Conservation (phyloP, 2,888 invertebrate species). For the Scaptomyza parva region DNA sequence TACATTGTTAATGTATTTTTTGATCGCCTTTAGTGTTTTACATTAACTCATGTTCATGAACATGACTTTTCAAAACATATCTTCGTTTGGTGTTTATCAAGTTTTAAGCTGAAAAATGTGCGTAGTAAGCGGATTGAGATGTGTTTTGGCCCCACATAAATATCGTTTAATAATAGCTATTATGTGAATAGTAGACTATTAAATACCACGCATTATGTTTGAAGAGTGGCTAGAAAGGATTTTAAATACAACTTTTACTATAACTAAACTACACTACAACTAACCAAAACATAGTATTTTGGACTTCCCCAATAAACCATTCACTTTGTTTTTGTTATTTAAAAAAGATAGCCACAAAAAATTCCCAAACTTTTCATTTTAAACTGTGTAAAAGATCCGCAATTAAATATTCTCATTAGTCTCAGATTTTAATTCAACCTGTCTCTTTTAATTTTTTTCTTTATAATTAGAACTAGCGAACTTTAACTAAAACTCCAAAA, state of each 20-base stretch:
- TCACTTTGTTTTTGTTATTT: too few species aligned
- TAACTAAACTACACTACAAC: too few species aligned
- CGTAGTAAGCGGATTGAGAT: constrained; percentile 38
- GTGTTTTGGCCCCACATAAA: constrained; percentile 16
- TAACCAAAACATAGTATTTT: too few species aligned
- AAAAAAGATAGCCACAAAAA: not conserved
- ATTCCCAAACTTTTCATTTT: constrained; percentile 1
- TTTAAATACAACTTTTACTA: not conserved
- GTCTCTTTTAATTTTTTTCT: not conserved
- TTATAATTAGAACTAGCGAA: constrained; percentile 9
- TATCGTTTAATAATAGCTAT: constrained; percentile 9
- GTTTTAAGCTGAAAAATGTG: constrained; percentile 33
- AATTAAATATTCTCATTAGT: not conserved
- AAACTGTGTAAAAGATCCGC: too few species aligned
- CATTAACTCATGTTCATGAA: constrained; percentile 56
- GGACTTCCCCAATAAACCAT: not conserved
- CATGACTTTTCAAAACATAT: constrained; percentile 63
- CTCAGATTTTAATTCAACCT: not conserved
- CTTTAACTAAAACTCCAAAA: constrained; percentile 4
- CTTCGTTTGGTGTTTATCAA: constrained; percentile 28
- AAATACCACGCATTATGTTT: constrained; percentile 10
- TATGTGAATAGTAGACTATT: not conserved
- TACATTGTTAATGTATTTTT: constrained; percentile 26
- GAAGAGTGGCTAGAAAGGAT: too few species aligned
- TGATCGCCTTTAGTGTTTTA: constrained; percentile 36